Base-by-base conservation (phyloP, 2,797 vertebrate species). In the Clangula hyemalis region DNA sequence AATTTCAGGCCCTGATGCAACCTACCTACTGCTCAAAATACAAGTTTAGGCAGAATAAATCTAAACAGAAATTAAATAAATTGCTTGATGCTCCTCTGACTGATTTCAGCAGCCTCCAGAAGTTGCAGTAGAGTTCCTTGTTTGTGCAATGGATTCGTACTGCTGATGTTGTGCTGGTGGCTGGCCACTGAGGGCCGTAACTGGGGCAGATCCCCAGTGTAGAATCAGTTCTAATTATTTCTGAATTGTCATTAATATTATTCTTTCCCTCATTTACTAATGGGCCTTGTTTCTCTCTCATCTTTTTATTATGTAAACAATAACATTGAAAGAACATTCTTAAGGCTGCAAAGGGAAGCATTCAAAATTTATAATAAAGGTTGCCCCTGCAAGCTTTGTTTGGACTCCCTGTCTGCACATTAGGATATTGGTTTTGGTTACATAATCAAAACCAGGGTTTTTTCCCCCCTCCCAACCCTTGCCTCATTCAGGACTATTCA, bases 171-270 rank as follows among this genome's bases (percentile, higher is more conserved):
- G 71, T 24, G 80, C 85, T 85, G 71, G 90, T 79, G 93, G 70
- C 64, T 90, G 95, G 85, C 87, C 93, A 74, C 85, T 56, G 74
- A 65, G 91, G 84, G 83, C 88, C 85, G 65, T 27, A 96, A 96
- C 86, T 96, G 88, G 94, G 90, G 90, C 94, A 97, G 89, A 94
- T 96, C 95, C 88, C 94, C 65, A 79, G 93, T 43, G 88, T 72
- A 85, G 85, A 85, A 86, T 91, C 90, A 82, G 64, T 91, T 93
- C 94, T 89, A 91, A 94, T 84, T 96, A 94, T 96, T 96, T 90
- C 86, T 94, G 95, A 96, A 69, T 95, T 93, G 90, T 57, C 84
- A 92, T 95, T 96, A 96, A 94, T 95, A 92, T 91, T 80, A 74
- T 79, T 73, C 60, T 85, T 89, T 87, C 56, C 88, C 93, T 94